Base-by-base conservation (phyloP, 1,140 invertebrate species). In the Acromyrmex echinatior region DNA sequence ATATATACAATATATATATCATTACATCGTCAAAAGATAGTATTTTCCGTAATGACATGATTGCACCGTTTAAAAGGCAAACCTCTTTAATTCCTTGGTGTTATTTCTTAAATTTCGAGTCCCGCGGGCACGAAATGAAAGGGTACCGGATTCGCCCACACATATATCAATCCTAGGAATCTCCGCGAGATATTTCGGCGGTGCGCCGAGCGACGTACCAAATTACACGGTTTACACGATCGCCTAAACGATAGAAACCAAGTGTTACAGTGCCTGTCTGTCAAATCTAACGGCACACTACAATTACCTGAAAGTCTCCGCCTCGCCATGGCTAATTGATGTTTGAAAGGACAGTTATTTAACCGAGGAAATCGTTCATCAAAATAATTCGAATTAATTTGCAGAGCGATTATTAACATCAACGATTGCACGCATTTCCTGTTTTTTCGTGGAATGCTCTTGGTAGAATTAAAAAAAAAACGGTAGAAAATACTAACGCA, bases 381-480 rank as follows among this genome's bases (percentile, higher is more conserved):
- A 92, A 92, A 93, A 92, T 93, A 91, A 94, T 93, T 93, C 88
- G 90, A 93, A 94, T 93, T 93, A 93, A 94, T 93, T 93, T 91
- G 77, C 62, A 35, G 31, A 77, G 79, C 0, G 66, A 31, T 45
- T 31, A 45, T 79, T 51, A 58, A 62, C 81, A 12, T 77, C 18
- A 25, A 28, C 28, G 12, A n/a, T 39, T 62, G 35, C n/a, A n/a
- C 58, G 25, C 70, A 12, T 21, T n/a, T 87, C 16, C 56, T 31
- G 62, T 56, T 65, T 65, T 12, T 65, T 25, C 25, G 25, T 25
- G 25, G 25, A 25, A 25, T 25, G 25, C 25, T 25, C 25, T 25
- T 25, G n/a, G 21, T 4, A 31, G 56, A 62, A 86, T 63, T 78
- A 35, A 65, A 14, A 35, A 65, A 68, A 39, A 28, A 51, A 16